phyloP scores from a whole-genome alignment of 2,888 invertebrate genomes.

The Alloplasta piceator region DNA sequence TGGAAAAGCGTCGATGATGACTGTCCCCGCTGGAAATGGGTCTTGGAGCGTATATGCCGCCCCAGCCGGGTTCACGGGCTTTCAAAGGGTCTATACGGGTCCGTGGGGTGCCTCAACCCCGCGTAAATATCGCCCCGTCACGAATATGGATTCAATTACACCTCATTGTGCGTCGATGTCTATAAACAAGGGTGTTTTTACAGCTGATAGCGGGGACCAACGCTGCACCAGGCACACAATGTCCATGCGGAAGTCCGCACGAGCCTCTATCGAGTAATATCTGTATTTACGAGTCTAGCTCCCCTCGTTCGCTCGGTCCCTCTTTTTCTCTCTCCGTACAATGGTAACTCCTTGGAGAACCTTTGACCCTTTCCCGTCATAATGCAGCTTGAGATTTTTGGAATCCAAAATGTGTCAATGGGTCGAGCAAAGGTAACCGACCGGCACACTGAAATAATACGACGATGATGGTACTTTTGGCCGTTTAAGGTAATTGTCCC shows the following conservation, averaged over 20 bases:
- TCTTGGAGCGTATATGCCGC: slow-evolving; percentile 48
- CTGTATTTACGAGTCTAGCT: slow-evolving; percentile 30
- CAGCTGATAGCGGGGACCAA: slow-evolving; percentile 77
- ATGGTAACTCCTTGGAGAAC: slow-evolving; percentile 19
- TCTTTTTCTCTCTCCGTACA: not conserved
- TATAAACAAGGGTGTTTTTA: slow-evolving; percentile 82
- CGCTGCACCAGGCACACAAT: slow-evolving; percentile 34
- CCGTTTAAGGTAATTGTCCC: too few species aligned
- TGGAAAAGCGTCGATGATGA: slow-evolving; percentile 30
- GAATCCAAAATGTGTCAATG: slow-evolving; percentile 6
- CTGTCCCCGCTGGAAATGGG: too few species aligned
- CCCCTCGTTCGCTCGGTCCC: not conserved
- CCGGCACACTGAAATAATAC: not conserved
- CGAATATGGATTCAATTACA: slow-evolving; percentile 82
- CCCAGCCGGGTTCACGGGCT: slow-evolving; percentile 21
- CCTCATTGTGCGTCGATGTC: slow-evolving; percentile 80
- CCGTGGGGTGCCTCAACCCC: not conserved
- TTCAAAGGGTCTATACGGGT: slow-evolving; percentile 26
- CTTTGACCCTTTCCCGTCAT: not conserved
- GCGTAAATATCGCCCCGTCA: slow-evolving; percentile 59
- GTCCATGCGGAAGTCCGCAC: slow-evolving; percentile 4
- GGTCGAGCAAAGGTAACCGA: not conserved
- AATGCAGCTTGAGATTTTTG: not conserved
- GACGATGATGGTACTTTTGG: too few species aligned
- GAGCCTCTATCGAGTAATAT: slow-evolving; percentile 29